These are phyloP conservation scores for Salmo trutta DNA, from an alignment of 2,797 vertebrate genomes.

Conservation along the genomic window DNA sequence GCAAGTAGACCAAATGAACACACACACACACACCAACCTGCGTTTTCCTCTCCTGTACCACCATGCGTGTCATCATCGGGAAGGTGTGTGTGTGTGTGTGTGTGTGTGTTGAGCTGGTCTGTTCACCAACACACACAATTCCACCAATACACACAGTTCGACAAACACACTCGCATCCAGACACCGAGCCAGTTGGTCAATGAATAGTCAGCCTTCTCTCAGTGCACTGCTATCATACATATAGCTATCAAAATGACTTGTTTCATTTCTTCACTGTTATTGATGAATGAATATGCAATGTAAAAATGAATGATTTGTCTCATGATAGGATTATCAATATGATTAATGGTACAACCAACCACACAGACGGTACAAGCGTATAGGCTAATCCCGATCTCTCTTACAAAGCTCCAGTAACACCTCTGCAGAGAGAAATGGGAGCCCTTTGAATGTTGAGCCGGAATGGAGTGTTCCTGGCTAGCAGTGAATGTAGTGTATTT, in stretches of 20 bases:
- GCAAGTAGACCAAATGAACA: slow-evolving; percentile 10
- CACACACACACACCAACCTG: background rate
- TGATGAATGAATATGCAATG: background rate
- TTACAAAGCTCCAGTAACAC: background rate
- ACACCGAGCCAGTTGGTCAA: background rate
- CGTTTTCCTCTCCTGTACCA: too few relatives aligned
- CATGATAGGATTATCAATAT: background rate
- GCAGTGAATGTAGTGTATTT: slow-evolving; percentile 10
- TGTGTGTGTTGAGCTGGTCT: background rate
- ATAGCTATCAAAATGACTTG: background rate
- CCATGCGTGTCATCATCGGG: too few relatives aligned
- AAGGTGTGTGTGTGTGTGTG: background rate
- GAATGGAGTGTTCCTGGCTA: background rate
- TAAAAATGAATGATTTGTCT: too few relatives aligned
- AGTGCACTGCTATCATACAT: background rate
- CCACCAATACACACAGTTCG: background rate
- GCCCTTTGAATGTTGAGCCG: too few relatives aligned
- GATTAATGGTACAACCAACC: background rate
- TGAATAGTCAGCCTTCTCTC: background rate
- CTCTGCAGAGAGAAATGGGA: background rate
- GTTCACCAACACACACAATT: background rate
- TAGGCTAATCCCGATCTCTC: background rate
- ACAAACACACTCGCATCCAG: background rate
- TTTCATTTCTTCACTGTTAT: background rate
- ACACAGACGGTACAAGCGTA: background rate